Percentiles rank a stretch among this genome's conserved stretches.
phyloP scores from a whole-genome alignment of 1,140 invertebrate species.

The Drosophila varians region DNA sequence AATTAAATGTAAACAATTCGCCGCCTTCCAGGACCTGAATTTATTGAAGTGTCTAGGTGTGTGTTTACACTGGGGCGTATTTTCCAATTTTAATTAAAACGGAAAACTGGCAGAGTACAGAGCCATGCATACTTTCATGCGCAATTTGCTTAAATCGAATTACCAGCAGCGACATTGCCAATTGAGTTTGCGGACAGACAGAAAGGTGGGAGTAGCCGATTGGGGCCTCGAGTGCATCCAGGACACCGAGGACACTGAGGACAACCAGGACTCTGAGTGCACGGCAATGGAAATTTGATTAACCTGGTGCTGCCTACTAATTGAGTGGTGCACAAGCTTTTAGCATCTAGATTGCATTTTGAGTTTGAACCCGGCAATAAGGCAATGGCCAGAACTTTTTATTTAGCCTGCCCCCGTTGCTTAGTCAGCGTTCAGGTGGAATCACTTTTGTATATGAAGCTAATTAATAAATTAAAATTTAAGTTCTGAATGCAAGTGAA shows the following conservation, averaged over 20 bases:
- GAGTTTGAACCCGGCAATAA: background rate
- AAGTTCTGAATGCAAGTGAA: background rate
- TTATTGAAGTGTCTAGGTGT: slow-evolving; percentile 2
- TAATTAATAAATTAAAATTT: background rate
- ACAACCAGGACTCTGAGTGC: background rate
- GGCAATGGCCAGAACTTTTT: background rate
- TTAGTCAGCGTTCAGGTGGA: background rate
- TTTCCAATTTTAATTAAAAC: slow-evolving; percentile 69
- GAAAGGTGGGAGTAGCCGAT: background rate
- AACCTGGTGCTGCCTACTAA: slow-evolving; percentile 8
- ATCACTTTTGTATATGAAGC: background rate
- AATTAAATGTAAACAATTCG: slow-evolving; percentile 64
- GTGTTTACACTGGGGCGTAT: background rate
- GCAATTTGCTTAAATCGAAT: slow-evolving; percentile 70
- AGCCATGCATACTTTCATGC: slow-evolving; percentile 64
- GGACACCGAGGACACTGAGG: slow-evolving; percentile 2
- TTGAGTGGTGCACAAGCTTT: background rate
- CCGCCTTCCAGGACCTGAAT: background rate
- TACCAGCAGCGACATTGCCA: slow-evolving; percentile 55
- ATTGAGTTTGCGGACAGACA: slow-evolving; percentile 33
- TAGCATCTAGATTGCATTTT: background rate
- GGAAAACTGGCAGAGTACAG: slow-evolving; percentile 4
- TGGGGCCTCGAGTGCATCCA: too few species aligned
- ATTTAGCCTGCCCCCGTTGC: too few species aligned
- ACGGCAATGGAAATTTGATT: slow-evolving; percentile 30